Conservation (phyloP, 35 echinoderm and acorn worm species). For the Anneissia japonica region DNA sequence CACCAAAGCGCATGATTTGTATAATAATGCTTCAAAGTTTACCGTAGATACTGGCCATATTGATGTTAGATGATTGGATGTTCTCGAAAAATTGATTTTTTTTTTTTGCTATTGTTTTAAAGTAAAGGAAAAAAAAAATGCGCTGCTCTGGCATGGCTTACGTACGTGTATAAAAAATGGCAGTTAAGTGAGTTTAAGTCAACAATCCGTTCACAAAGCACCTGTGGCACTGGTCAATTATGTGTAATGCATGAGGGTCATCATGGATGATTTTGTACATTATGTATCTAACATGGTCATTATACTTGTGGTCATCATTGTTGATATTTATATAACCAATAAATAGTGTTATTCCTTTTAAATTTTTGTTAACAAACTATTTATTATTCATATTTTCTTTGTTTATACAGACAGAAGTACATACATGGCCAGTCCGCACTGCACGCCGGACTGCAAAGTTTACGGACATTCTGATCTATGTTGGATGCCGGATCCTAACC, state of each 20-base stretch:
- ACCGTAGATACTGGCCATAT: too few relatives aligned
- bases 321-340: background rate
- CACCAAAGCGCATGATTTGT: background rate
- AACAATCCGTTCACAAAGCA: background rate
- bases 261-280: background rate
- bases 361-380: background rate
- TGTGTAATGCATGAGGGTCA: background rate
- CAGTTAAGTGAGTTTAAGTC: too few relatives aligned
- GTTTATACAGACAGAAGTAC: background rate
- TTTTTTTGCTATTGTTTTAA: too few relatives aligned
- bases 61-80: too few relatives aligned
- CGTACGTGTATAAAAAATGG: background rate
- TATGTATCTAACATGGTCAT: background rate
- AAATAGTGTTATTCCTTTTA: background rate
- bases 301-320: background rate
- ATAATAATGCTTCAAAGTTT: too few relatives aligned
- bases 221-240: background rate
- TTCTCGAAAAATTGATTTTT: too few relatives aligned
- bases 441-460: background rate
- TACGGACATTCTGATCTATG: slow-evolving; percentile 3
- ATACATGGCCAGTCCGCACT: slow-evolving; percentile 13
- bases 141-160: background rate
- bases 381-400: background rate
- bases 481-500: background rate
- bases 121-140: too few relatives aligned